Conservation (phyloP, 2,113 vertebrate genomes). For the Oryzias curvinotus region DNA sequence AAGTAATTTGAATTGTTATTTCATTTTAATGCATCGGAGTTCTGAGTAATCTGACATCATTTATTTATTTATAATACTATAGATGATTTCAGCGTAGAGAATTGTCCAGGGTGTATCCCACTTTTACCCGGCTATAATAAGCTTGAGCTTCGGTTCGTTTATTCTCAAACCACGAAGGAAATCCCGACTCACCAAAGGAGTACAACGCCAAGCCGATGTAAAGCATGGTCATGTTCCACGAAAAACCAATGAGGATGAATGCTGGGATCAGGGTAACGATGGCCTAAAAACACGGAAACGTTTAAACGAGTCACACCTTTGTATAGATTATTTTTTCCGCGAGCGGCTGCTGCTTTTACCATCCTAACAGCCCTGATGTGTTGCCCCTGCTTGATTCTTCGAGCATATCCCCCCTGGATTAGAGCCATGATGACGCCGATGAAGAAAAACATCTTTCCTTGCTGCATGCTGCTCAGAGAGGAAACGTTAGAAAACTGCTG, state of each 20-base stretch:
- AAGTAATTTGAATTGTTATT: too few relatives aligned
- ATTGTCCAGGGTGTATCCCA: too few relatives aligned
- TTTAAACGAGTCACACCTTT: background rate
- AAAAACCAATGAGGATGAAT: constrained; percentile 89
- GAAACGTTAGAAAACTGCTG: background rate
- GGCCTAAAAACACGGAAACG: constrained; percentile 76
- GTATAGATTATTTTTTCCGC: background rate
- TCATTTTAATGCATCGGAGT: too few relatives aligned
- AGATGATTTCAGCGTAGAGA: too few relatives aligned
- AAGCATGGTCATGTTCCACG: constrained; percentile 77
- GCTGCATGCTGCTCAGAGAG: constrained; percentile 85
- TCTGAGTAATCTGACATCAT: too few relatives aligned
- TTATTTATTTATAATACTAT: too few relatives aligned
- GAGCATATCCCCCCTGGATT: constrained; percentile 91
- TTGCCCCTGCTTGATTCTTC: constrained; percentile 85
- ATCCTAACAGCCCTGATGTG: constrained; percentile 83
- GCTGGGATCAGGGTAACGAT: constrained; percentile 87
- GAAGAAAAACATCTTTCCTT: constrained; percentile 99
- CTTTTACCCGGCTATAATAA: too few relatives aligned
- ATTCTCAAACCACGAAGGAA: background rate
- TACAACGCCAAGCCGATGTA: constrained; percentile 86
- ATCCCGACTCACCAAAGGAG: constrained; percentile 86
- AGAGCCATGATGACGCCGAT: constrained; percentile 94
- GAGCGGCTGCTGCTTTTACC: constrained; percentile 71
- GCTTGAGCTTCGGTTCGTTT: background rate